A percentile compares a stretch with the other conserved stretches of the same genome.
phyloP scores from a whole-genome alignment of 2,797 vertebrate species.

The Taenioides sp. region DNA sequence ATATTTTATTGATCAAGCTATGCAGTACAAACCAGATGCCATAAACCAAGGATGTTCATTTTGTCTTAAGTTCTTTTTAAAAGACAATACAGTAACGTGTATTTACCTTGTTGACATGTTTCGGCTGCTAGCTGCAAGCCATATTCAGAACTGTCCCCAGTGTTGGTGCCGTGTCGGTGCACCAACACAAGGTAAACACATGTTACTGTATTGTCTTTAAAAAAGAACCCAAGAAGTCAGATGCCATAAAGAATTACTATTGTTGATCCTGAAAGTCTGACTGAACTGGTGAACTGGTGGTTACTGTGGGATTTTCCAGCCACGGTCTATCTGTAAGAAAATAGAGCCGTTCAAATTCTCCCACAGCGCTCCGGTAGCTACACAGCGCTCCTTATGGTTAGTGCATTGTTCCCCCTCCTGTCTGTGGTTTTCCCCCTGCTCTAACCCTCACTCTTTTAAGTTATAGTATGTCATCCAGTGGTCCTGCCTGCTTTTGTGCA shows the following conservation, averaged over 20 bases:
- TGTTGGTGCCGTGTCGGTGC: no score
- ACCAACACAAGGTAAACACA: no score
- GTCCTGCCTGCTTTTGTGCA: conserved; percentile 52
- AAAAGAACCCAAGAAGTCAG: no score
- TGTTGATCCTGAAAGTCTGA: conserved; percentile 41
- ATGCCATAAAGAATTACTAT: conserved; percentile 34
- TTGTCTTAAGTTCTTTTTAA: no score
- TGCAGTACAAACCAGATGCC: conserved; percentile 37
- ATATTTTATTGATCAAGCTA: conserved; percentile 51
- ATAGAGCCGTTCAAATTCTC: conserved; percentile 55
- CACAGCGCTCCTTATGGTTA: conserved; percentile 42
- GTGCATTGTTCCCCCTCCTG: conserved; percentile 56
- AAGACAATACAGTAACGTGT: no score
- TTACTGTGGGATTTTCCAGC: conserved; percentile 58
- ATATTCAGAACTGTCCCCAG: no score
- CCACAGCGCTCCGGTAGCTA: conserved; percentile 53
- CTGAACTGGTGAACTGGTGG: conserved; percentile 58
- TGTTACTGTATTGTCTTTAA: no score
- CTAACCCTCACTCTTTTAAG: conserved; percentile 52
- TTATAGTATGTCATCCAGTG: conserved; percentile 60
- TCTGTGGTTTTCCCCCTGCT: conserved; percentile 61
- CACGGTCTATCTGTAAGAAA: conserved; percentile 52
- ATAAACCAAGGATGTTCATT: no score
- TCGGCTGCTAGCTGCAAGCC: no score
- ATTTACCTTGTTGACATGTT: no score